A percentile compares a stretch with the other conserved stretches of the same genome.
Evolutionary conservation across 2,797 vertebrate species (phyloP).

Genomic region (Coreius guichenoti): DNA sequence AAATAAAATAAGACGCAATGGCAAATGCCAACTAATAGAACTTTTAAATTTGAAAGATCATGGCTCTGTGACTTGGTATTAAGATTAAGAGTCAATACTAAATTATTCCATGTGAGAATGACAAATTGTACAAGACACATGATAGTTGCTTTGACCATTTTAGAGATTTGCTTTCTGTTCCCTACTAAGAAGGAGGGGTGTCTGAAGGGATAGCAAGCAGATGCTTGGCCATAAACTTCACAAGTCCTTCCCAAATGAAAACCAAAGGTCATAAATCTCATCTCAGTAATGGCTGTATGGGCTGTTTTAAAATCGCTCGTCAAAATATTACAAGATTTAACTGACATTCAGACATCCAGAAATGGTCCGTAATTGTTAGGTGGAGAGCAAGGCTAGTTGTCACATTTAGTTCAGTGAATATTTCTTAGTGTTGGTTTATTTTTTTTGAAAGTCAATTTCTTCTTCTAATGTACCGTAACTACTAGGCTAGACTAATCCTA

Average conservation of each 20-base stretch:
- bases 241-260: conserved; percentile 49
- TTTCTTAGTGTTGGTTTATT: not conserved
- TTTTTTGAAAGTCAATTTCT: not conserved
- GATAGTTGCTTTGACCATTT: conserved; percentile 49
- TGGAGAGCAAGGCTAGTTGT: not conserved
- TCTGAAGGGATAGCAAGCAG: conserved; percentile 38
- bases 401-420: not conserved
- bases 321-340: conserved; percentile 8
- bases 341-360: not conserved
- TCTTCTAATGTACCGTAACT: not conserved
- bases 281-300: not conserved
- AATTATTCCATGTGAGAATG: conserved; percentile 17
- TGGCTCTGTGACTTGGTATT: not conserved
- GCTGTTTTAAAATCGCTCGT: not conserved
- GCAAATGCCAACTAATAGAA: not conserved
- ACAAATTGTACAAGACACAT: conserved; percentile 53
- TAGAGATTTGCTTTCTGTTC: conserved; percentile 31
- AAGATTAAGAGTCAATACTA: not conserved
- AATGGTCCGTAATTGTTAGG: not conserved
- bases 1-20: not conserved
- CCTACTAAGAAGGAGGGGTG: conserved; percentile 2
- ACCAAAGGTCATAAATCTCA: conserved; percentile 46
- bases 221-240: conserved; percentile 44
- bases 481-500: too few relatives aligned
- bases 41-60: not conserved